Evolutionary conservation across 2,797 vertebrate species (phyloP).

Genomic region (Tarsius wallacei): DNA sequence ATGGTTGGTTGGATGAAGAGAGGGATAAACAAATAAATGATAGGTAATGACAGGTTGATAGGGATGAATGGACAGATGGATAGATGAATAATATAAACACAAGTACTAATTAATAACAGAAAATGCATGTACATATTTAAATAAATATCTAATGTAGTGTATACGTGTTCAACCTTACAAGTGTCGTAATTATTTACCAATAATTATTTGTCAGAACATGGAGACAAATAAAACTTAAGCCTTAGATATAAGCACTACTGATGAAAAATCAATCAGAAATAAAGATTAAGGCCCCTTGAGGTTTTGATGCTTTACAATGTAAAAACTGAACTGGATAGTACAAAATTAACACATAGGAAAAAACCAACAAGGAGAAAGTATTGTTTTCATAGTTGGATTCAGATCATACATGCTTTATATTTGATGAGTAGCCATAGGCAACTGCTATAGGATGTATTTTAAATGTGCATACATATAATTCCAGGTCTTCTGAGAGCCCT

Average conservation of each 20-base stretch:
- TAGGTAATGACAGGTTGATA: background rate
- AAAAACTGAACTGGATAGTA: background rate
- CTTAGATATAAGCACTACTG: background rate
- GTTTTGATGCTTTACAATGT: background rate
- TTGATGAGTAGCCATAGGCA: fast-evolving
- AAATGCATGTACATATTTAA: background rate
- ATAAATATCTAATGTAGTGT: background rate
- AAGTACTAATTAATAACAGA: background rate
- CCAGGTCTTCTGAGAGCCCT: background rate
- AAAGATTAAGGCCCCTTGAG: background rate
- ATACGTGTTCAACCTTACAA: fast-evolving
- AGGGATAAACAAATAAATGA: background rate
- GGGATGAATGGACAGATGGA: background rate
- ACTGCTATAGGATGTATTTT: background rate
- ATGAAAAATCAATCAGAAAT: background rate
- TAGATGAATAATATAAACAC: background rate
- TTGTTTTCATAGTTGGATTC: background rate
- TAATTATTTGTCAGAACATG: background rate
- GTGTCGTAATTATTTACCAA: fast-evolving
- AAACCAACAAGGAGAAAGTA: background rate
- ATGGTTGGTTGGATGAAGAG: background rate
- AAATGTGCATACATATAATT: fast-evolving
- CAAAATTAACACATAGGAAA: background rate
- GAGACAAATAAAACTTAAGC: background rate
- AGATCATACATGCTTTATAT: background rate